phyloP scores from a whole-genome alignment of 35 echinoderm and acorn worm genomes.

The Apostichopus parvimensis region DNA sequence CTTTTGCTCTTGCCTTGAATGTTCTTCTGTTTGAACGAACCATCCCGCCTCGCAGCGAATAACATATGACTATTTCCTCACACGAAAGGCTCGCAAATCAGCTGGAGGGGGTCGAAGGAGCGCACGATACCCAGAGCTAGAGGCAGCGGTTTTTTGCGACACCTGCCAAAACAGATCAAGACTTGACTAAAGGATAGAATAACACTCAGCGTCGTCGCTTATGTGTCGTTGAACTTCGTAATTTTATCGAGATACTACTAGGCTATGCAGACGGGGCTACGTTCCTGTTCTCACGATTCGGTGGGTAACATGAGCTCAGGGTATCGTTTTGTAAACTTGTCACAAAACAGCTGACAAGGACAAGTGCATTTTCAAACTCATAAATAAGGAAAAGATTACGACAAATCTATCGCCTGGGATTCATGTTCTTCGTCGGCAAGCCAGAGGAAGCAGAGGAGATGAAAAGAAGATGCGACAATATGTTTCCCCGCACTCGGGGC shows the following conservation, averaged over 20 bases:
- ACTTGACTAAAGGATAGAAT: neutral
- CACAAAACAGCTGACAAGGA: neutral
- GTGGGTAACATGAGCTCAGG: neutral
- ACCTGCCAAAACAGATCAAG: constrained; percentile 32
- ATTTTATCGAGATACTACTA: neutral
- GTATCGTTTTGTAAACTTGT: neutral
- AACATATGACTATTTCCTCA: neutral
- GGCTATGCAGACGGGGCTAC: neutral
- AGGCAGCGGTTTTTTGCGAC: neutral
- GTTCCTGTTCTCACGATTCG: neutral
- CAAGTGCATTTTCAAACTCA: neutral
- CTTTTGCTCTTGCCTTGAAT: neutral
- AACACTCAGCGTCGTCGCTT: neutral
- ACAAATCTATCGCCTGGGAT: neutral
- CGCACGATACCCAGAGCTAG: constrained; percentile 15
- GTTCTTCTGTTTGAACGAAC: constrained; percentile 8
- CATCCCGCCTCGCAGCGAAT: neutral
- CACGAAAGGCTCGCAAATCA: neutral
- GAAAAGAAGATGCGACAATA: neutral
- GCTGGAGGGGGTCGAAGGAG: neutral
- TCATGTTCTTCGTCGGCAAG: neutral
- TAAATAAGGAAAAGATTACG: neutral
- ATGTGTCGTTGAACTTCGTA: constrained; percentile 47
- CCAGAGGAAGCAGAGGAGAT: neutral
- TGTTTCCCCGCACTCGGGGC: too few species aligned